Evolutionary conservation across 1,140 invertebrate species (phyloP), one percentile per base, ranked within the genome.

Genomic region (Aphidius gifuensis): DNA sequence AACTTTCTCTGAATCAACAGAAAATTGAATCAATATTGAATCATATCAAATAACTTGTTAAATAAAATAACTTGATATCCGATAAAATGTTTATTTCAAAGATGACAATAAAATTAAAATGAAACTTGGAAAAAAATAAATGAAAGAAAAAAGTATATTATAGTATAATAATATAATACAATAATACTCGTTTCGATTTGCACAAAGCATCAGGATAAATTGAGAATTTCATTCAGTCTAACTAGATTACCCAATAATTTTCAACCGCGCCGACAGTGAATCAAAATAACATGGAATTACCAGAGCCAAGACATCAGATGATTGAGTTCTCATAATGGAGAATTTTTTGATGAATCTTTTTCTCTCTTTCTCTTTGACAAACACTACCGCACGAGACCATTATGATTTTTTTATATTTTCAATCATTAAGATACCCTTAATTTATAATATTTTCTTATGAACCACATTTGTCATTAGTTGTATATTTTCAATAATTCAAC

Each of bases 191-290:
- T 32, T 32, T 32, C 23, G 23, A 32, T 32, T 32, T 32, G 23
- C 23, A 32, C 23, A 32, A 32, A 32, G 23, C 2, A 32, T 3
- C 23, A 32, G 4, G 23, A 32, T 32, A 32, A 32, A 32, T 32
- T 32, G 23, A 32, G 23, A 32, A 32, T 32, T 32, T 32, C 23
- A 32, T 32, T 32, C 46, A 38, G 45, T 54, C 51, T 64, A 61
- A 66, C 68, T 61, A 59, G 62, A 62, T 69, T 63, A 69, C 65
- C 68, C 57, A 65, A 69, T 69, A 67, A 69, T 69, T 69, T 69
- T 9, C 66, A 50, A 66, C 60, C 62, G 47, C 43, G 47, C 43
- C 42, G 59, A 32, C 57, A 46, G 43, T 38, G n/a, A 53, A 46
- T 55, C 45, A n/a, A 66, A 64, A 65, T 64, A 61, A 66, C 55